Percentiles rank a stretch among this genome's conserved stretches.
Evolutionary conservation across 2,113 vertebrate species (phyloP).

Genomic region (Eulacestoma nigropectus): DNA sequence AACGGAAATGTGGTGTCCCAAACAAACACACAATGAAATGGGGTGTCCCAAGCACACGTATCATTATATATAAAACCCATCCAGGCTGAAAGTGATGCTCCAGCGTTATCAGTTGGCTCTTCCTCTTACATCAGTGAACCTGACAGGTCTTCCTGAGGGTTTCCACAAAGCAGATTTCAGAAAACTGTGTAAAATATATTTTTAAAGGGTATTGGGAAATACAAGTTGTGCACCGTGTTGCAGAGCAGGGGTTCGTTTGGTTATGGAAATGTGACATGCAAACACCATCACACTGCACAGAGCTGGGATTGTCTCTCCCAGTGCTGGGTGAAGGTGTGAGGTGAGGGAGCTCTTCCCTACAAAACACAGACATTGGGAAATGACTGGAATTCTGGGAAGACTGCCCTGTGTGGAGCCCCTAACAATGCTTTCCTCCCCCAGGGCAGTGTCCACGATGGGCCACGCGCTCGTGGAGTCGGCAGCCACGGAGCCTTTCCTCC

Average conservation of each 20-base stretch:
- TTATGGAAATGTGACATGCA: background rate
- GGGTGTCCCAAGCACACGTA: background rate
- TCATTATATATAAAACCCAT: background rate
- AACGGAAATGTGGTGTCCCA: background rate
- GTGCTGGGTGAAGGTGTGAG: background rate
- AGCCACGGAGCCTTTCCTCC: conserved; percentile 27
- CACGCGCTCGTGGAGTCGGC: conserved; percentile 77
- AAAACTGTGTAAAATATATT: fast-evolving
- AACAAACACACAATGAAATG: background rate
- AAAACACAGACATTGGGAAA: background rate
- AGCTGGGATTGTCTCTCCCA: background rate
- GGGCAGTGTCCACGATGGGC: conserved; percentile 75
- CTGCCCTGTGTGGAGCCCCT: background rate
- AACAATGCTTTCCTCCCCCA: conserved; percentile 30
- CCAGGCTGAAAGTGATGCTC: background rate
- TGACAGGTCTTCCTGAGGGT: background rate
- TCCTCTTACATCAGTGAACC: background rate
- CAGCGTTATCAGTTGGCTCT: background rate
- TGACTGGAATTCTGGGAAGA: background rate
- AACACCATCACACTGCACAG: no score
- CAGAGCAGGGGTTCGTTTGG: background rate
- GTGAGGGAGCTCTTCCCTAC: background rate
- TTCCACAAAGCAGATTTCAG: background rate
- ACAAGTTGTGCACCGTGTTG: background rate
- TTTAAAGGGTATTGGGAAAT: background rate